Conservation (phyloP, 2,113 vertebrate species). For the Sisor rabdophorus region DNA sequence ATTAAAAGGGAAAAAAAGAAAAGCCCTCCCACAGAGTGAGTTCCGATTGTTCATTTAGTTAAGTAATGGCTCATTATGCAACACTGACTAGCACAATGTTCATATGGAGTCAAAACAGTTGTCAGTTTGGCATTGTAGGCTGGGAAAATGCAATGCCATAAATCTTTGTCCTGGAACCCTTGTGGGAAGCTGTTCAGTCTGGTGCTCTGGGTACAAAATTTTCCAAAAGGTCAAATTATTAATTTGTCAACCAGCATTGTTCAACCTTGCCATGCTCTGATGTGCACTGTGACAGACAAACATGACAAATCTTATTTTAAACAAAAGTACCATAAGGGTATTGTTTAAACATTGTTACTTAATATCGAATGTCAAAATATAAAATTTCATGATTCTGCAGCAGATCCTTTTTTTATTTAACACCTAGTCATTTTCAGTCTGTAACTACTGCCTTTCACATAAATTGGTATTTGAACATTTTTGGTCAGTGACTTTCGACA, state of each 20-base stretch:
- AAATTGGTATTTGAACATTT: not conserved
- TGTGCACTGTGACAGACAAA: not conserved
- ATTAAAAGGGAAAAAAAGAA: conserved; percentile 43
- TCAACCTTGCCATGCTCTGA: not conserved
- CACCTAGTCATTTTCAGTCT: not conserved
- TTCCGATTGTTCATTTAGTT: conserved; percentile 43
- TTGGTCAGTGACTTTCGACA: too few species aligned
- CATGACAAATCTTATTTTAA: not conserved
- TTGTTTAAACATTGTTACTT: not conserved
- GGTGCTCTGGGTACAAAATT: conserved; percentile 13
- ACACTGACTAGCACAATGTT: not conserved
- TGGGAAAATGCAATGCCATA: not conserved
- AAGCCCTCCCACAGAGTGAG: conserved; percentile 42
- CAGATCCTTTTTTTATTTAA: not conserved
- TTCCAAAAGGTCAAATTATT: not conserved
- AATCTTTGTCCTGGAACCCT: not conserved
- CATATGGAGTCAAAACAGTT: not conserved
- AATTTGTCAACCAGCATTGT: not conserved
- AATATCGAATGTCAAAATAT: not conserved
- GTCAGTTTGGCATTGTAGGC: not conserved
- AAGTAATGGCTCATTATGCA: conserved; percentile 39
- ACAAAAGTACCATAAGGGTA: too few species aligned
- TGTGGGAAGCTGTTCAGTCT: conserved; percentile 24
- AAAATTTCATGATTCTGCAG: not conserved
- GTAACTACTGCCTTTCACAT: not conserved